Evolutionary conservation across 2,797 vertebrate genomes (phyloP), one percentile per base, ranked within the genome.

Genomic region (Pseudomugil tenellus): DNA sequence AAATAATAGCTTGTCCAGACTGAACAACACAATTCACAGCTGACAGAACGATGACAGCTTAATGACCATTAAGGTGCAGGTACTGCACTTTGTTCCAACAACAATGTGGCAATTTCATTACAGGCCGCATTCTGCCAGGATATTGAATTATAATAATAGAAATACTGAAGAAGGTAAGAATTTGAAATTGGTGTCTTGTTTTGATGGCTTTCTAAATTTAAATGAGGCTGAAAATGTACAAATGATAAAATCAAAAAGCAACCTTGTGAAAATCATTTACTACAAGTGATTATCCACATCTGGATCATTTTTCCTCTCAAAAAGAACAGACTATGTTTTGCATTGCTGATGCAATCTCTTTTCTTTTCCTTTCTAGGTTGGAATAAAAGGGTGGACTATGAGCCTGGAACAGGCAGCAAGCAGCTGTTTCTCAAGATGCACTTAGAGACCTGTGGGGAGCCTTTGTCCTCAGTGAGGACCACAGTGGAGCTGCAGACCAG

Each of bases 301-400:
- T 16, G n/a, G 16, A 2, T 29, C 13, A 12, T 52, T 48, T 31
- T 21, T 52, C 63, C 12, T 35, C 6, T 2, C 13, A 35, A 9
- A 39, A 46, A 26, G 19, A 4, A 66, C 13, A 12, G 26, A n/a
- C 32, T 0, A 13, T 61, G 3, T 34, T 26, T 23, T 26, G 26
- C 31, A 29, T 49, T 2, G 0, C 51, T 63, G 72, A 76, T 9
- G 6, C n/a, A 14, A 3, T 51, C 41, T 26, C 81, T 65, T 6
- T 29, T 29, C 6, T 29, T 29, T 6, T 29, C 3, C 79, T 81
- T 68, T 62, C 48, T 86, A 98, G 98, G 96, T 58, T 98, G 96
- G 97, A 95, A 90, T 84, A 97, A 97, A 67, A 92, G 92, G 55
- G 95, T 97, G 48, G 96, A 99, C 69, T 98, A 99, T n/a, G 96